phyloP scores from a whole-genome alignment of 2,113 vertebrate species.

The Octodon degus region DNA sequence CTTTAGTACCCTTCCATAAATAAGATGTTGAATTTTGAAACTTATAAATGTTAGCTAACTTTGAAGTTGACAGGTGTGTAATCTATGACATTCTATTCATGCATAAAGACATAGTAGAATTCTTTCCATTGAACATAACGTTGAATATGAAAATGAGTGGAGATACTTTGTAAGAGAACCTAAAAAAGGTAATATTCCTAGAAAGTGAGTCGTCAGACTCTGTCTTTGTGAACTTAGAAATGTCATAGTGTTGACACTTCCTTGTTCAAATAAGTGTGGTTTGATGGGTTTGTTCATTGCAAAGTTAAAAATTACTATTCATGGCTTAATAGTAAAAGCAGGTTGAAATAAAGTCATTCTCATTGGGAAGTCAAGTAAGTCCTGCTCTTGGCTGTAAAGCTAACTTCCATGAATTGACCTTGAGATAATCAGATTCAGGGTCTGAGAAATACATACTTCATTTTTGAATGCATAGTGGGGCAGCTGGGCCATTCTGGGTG shows the following conservation, averaged over 20 bases:
- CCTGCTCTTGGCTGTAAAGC: slow-evolving; percentile 1
- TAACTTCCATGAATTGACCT: slow-evolving; percentile 26
- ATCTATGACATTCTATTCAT: neutral
- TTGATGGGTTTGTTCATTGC: neutral
- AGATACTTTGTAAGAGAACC: neutral
- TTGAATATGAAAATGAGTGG: neutral
- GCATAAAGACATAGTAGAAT: neutral
- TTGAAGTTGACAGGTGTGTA: neutral
- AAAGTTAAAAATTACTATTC: neutral
- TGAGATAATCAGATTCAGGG: neutral
- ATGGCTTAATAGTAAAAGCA: neutral
- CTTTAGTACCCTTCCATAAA: neutral
- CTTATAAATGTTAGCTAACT: neutral
- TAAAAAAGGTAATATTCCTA: neutral
- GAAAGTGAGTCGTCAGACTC: neutral
- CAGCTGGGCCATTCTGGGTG: slow-evolving; percentile 17
- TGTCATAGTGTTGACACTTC: too few species aligned
- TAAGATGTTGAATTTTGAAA: neutral
- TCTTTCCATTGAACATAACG: slow-evolving; percentile 6
- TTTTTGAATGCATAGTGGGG: neutral
- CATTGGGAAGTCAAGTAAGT: neutral
- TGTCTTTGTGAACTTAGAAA: neutral
- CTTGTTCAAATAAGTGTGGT: neutral
- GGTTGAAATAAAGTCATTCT: slow-evolving; percentile 3
- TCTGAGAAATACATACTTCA: neutral